phyloP scores from a whole-genome alignment of 2,888 invertebrate genomes.

The Euzetes globulus region DNA sequence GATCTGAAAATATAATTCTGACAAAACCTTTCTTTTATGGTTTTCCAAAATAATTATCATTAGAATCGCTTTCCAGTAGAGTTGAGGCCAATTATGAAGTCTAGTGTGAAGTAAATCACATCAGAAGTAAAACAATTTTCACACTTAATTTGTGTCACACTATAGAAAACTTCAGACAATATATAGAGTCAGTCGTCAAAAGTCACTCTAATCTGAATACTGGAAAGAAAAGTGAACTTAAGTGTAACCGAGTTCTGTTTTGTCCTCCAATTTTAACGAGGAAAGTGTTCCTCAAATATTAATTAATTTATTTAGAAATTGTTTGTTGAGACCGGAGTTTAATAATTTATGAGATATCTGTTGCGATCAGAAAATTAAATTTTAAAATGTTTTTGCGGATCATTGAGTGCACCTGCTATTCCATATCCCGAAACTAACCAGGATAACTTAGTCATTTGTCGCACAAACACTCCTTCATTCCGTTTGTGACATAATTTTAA shows the following conservation, averaged over 20 bases:
- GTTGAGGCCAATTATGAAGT: conserved; percentile 23
- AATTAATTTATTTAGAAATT: background rate
- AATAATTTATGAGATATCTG: background rate
- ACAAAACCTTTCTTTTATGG: background rate
- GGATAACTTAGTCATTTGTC: too few species aligned
- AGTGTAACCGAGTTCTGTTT: background rate
- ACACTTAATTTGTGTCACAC: background rate
- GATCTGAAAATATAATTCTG: background rate
- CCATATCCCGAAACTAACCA: too few species aligned
- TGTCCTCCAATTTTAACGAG: background rate
- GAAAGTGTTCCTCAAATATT: background rate
- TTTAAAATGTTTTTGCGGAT: background rate
- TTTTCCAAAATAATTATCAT: conserved; percentile 12
- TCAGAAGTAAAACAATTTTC: conserved; percentile 12
- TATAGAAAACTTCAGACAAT: background rate
- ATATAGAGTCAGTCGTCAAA: background rate
- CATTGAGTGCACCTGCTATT: conserved; percentile 13
- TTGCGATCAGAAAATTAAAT: too few species aligned
- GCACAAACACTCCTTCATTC: too few species aligned
- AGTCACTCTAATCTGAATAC: background rate
- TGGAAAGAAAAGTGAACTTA: background rate
- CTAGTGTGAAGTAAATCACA: conserved; percentile 10
- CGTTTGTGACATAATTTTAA: too few species aligned
- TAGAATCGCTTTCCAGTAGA: conserved; percentile 24
- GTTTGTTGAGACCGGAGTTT: background rate